These are phyloP conservation scores for Drosophila cracens DNA, from an alignment of 2,888 invertebrate species.

Conservation along the genomic window DNA sequence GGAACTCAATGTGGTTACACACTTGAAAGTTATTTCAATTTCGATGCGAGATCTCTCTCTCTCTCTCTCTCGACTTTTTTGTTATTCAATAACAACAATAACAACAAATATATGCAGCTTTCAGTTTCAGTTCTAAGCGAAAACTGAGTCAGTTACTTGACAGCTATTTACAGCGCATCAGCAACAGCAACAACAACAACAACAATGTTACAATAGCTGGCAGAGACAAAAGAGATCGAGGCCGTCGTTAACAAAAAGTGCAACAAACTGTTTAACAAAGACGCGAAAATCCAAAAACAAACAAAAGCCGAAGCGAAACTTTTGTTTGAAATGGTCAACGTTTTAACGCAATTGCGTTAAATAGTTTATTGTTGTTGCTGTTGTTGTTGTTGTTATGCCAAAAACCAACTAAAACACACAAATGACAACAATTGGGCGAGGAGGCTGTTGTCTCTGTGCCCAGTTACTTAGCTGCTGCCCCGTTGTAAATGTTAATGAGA, in stretches of 20 bases:
- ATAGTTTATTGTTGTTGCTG: conserved; percentile 56
- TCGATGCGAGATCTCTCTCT: conserved; percentile 6
- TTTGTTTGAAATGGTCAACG: conserved; percentile 63
- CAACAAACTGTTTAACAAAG: conserved; percentile 55
- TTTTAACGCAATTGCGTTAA: conserved; percentile 80
- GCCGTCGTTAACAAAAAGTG: conserved; percentile 49
- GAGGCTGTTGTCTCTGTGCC: conserved; percentile 20
- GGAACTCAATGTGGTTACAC: conserved; percentile 15
- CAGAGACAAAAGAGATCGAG: conserved; percentile 52
- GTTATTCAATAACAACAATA: background rate
- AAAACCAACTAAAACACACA: conserved; percentile 26
- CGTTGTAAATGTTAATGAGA: conserved; percentile 76
- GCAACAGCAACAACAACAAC: conserved; percentile 22
- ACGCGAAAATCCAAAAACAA: conserved; percentile 43
- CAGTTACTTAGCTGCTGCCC: conserved; percentile 12
- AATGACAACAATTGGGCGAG: background rate
- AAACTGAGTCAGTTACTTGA: conserved; percentile 55
- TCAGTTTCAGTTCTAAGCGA: conserved; percentile 53
- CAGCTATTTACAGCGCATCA: conserved; percentile 50
- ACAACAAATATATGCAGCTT: conserved; percentile 28
- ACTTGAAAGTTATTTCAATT: conserved; percentile 24
- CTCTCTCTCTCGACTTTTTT: background rate
- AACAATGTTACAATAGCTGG: conserved; percentile 7
- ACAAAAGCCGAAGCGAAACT: conserved; percentile 31
- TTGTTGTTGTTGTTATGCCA: conserved; percentile 17